A percentile compares a stretch with the other conserved stretches of the same genome.
These are phyloP conservation scores for Odontocolon sp. DNA, from an alignment of 2,888 invertebrate genomes.

Conservation along the genomic window DNA sequence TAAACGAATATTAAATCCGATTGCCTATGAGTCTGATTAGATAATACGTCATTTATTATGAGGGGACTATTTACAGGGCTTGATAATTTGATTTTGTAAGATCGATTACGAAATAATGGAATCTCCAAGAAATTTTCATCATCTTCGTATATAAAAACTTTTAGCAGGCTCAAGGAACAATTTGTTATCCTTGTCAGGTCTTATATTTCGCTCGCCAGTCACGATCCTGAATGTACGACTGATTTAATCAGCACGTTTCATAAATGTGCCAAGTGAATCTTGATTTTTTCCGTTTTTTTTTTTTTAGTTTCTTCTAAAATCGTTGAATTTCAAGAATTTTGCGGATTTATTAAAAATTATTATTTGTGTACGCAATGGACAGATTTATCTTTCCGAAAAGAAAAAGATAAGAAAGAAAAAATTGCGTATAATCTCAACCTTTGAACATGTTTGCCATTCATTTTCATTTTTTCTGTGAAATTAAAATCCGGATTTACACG, in stretches of 20 bases:
- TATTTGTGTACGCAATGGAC: too few species aligned
- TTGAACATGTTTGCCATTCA: too few species aligned
- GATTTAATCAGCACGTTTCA: constrained; percentile 17
- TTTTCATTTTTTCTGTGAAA: too few species aligned
- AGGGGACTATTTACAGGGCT: neutral
- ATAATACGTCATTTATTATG: neutral
- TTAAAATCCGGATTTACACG: too few species aligned
- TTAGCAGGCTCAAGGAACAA: neutral
- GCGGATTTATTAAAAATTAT: neutral
- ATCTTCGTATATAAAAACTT: neutral
- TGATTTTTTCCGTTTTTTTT: neutral
- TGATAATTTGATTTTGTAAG: neutral
- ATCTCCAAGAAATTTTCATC: neutral
- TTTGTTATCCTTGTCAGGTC: neutral
- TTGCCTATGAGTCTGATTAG: neutral
- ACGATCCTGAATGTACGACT: constrained; percentile 7
- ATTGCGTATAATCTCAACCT: too few species aligned
- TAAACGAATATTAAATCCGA: neutral
- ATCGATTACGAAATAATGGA: neutral
- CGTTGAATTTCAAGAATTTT: too few species aligned
- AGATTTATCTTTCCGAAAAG: too few species aligned
- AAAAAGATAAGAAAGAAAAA: too few species aligned
- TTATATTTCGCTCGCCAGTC: constrained; percentile 9
- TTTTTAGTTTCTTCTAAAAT: too few species aligned
- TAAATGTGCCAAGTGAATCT: neutral